These are phyloP conservation scores for Andrena camellia DNA, from an alignment of 2,888 invertebrate genomes.

Conservation along the genomic window DNA sequence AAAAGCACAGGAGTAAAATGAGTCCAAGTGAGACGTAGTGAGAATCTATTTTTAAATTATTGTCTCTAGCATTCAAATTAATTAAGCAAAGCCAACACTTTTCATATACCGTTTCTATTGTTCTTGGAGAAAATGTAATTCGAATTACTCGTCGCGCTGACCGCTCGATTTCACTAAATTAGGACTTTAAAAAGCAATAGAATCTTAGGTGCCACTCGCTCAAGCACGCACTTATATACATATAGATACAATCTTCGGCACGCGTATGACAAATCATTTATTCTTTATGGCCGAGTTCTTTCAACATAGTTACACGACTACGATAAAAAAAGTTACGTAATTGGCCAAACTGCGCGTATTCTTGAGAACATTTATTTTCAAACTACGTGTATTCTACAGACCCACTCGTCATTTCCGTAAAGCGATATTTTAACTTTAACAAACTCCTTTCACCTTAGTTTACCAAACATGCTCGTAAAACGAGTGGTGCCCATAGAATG, in stretches of 20 bases:
- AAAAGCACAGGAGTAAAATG: no score
- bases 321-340: not conserved
- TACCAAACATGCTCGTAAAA: not conserved
- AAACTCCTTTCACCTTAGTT: not conserved
- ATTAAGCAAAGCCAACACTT: not conserved
- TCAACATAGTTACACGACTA: conserved; percentile 5
- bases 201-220: conserved; percentile 24
- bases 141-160: not conserved
- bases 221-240: conserved; percentile 41
- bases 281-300: not conserved
- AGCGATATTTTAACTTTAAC: not conserved
- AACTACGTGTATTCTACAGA: not conserved
- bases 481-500: not conserved
- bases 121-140: not conserved
- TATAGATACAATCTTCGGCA: conserved; percentile 49
- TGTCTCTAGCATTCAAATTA: not conserved
- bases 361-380: not conserved
- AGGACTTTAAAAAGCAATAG: conserved; percentile 45
- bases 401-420: not conserved
- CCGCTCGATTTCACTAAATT: conserved; percentile 18
- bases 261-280: conserved; percentile 16
- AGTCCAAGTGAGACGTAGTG: no score
- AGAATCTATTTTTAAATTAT: not conserved
- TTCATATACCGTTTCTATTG: not conserved
- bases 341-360: conserved; percentile 12